Evolutionary conservation across 2,113 vertebrate genomes (phyloP).

Genomic region (Nibea albiflora): DNA sequence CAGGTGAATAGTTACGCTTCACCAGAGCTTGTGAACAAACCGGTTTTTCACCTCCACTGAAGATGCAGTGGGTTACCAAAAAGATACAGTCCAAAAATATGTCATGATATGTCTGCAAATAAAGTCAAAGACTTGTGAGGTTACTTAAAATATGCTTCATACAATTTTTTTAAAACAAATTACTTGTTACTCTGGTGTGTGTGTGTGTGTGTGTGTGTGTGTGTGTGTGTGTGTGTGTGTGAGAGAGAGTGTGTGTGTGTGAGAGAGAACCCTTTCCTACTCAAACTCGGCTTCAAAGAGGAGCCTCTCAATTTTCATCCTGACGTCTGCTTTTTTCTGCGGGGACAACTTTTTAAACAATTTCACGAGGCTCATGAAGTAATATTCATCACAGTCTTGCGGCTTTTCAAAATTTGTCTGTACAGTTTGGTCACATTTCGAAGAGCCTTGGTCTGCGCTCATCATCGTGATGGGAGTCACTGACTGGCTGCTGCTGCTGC

Average conservation of each 20-base stretch:
- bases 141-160: too few relatives aligned
- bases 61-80: not conserved
- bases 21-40: not conserved
- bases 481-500: constrained; percentile 1
- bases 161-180: too few relatives aligned
- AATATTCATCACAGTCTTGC: constrained; percentile 56
- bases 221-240: not conserved
- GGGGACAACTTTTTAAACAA: constrained; percentile 49
- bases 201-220: too few relatives aligned
- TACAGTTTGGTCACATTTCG: constrained; percentile 11
- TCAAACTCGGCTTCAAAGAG: constrained; percentile 53
- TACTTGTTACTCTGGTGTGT: too few relatives aligned
- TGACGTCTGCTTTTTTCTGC: constrained; percentile 42
- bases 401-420: constrained; percentile 40
- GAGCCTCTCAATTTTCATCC: constrained; percentile 53
- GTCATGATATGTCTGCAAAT: too few relatives aligned
- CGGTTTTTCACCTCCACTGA: not conserved
- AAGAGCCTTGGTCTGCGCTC: not conserved
- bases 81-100: not conserved
- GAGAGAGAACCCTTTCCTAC: not conserved
- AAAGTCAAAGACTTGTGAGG: too few relatives aligned
- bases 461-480: not conserved
- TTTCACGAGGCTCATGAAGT: constrained; percentile 56
- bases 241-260: not conserved
- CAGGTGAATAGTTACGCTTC: too few relatives aligned